These are phyloP conservation scores for Saccopteryx bilineata DNA, from an alignment of 2,113 vertebrate genomes.

Conservation along the genomic window DNA sequence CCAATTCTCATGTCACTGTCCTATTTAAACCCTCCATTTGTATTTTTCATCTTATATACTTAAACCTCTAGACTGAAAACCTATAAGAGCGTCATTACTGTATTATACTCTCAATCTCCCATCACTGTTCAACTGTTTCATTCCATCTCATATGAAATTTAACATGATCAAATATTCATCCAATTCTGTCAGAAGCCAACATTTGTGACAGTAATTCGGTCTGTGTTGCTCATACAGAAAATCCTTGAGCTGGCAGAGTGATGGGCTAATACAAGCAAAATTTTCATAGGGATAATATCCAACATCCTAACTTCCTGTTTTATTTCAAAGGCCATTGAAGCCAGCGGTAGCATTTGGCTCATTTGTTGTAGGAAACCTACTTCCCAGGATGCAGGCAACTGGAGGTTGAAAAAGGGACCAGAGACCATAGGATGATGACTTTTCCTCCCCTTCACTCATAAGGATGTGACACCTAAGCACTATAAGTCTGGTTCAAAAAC, in stretches of 20 bases:
- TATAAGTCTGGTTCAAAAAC: neutral
- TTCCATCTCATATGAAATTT: neutral
- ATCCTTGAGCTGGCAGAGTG: neutral
- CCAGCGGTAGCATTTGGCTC: neutral
- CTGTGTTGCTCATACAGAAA: neutral
- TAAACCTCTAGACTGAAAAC: neutral
- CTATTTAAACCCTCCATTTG: neutral
- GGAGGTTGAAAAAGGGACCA: neutral
- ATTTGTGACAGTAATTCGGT: neutral
- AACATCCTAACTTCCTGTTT: neutral
- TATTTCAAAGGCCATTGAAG: neutral
- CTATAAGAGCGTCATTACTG: neutral
- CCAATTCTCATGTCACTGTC: neutral
- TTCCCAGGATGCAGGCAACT: neutral
- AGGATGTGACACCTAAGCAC: neutral
- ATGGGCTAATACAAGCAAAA: neutral
- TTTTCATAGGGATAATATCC: neutral
- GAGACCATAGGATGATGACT: neutral
- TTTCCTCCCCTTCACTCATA: neutral
- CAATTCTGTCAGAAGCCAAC: neutral
- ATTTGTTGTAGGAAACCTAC: neutral
- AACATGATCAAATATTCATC: neutral
- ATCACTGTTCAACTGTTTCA: neutral
- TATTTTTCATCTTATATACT: constrained; percentile 22
- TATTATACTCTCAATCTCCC: neutral